Base-by-base conservation (phyloP, 2,797 vertebrate species). In the Dicrostonyx torquatus region DNA sequence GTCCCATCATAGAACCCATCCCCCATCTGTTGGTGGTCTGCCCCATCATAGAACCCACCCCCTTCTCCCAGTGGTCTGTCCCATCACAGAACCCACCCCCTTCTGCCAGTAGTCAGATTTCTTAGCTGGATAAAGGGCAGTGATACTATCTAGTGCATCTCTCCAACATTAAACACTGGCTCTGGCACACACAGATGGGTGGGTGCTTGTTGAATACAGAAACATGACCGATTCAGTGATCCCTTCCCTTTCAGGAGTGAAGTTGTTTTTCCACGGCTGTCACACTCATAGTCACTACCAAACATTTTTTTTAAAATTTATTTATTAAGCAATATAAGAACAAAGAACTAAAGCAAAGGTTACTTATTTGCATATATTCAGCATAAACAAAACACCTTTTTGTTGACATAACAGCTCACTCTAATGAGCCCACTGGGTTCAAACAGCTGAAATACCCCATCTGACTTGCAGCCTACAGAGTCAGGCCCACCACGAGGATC, bases 291-390 rank as follows among this genome's bases (percentile, higher is more conserved):
- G 85, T 60, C 64, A 45, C n/a, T 45, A 17, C 34, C 26, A 90
- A 90, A 31, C 73, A 77, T 84, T 22, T 58, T 58, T 7, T 55
- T 20, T 55, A 60, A 40, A 24, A 91, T 24, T 31, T 43, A 73
- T 77, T 77, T 93, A 68, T 87, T 93, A 89, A 93, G 62, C 73
- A 92, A 96, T 90, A 95, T 34, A 90, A 87, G 66, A 93, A 87
- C 45, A 90, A 95, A 31, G 5, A 84, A 94, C 89, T 40, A 87
- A 91, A 66, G 29, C 11, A 90, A 96, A 95, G 31, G 0, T 94
- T 66, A 88, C 83, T 86, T 89, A 75, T 22, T 50, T 58, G 83
- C 2, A 62, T 17, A 62, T 53, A 95, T 18, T 85, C 48, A 89
- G 91, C 60, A 75, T 43, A 87, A 73, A 14, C 45, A 92, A 94